These are phyloP conservation scores for Turnix velox DNA, from an alignment of 2,113 vertebrate genomes.

Conservation along the genomic window DNA sequence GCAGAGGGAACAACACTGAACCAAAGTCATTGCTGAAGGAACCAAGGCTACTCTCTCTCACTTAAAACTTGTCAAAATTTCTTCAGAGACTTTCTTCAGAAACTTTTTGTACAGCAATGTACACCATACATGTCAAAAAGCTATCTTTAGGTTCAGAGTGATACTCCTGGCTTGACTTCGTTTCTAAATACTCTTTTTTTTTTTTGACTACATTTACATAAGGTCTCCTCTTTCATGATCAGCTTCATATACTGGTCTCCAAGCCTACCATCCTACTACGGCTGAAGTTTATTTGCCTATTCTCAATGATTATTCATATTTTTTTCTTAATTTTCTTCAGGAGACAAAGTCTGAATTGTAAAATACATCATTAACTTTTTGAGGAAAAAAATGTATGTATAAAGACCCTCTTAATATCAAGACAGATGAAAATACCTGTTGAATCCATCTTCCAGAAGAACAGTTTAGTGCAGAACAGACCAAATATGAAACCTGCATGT, in stretches of 20 bases:
- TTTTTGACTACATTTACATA: background rate
- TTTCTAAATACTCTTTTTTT: background rate
- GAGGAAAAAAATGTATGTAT: background rate
- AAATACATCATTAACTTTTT: background rate
- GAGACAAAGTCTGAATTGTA: background rate
- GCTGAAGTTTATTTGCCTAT: background rate
- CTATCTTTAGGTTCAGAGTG: background rate
- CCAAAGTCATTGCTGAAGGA: background rate
- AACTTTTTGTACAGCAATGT: background rate
- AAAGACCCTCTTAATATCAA: background rate
- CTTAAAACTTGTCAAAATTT: background rate
- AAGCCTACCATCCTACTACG: background rate
- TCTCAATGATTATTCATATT: background rate
- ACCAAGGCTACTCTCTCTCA: background rate
- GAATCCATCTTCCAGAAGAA: background rate
- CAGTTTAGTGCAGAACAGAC: background rate
- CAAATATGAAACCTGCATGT: conserved; percentile 2
- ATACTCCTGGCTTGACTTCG: background rate
- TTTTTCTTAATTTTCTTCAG: background rate
- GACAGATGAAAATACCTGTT: background rate
- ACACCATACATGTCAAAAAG: background rate
- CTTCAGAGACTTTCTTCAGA: background rate
- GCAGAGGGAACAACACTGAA: background rate
- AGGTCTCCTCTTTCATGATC: background rate
- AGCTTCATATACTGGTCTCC: background rate